These are phyloP conservation scores for Pristionchus exspectatus DNA, from an alignment of 2,888 invertebrate genomes.

Conservation along the genomic window DNA sequence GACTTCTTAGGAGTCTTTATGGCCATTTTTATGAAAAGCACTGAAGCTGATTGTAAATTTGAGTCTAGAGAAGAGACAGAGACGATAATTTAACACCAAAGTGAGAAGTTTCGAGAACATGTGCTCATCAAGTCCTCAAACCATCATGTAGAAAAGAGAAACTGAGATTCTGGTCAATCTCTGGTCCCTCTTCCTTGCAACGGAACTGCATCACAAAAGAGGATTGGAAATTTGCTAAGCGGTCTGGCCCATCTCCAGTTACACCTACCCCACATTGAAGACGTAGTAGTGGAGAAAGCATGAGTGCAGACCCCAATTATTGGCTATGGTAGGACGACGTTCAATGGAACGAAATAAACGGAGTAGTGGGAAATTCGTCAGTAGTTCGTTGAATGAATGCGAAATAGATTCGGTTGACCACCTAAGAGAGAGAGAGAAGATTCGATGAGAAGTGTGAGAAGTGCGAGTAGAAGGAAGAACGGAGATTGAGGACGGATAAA, in stretches of 20 bases:
- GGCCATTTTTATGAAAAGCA: too few species aligned
- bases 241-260: constrained; percentile 11
- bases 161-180: background rate
- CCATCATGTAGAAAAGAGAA: background rate
- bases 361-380: background rate
- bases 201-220: background rate
- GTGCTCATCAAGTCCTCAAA: background rate
- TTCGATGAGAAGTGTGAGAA: constrained; percentile 14
- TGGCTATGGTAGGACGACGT: background rate
- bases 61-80: too few species aligned
- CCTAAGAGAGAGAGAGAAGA: constrained; percentile 3
- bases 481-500: constrained; percentile 37
- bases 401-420: background rate
- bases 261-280: background rate
- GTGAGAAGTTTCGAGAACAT: too few species aligned
- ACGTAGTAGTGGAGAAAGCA: background rate
- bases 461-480: constrained; percentile 10
- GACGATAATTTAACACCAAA: too few species aligned
- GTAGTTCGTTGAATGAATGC: too few species aligned
- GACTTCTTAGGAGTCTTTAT: too few species aligned
- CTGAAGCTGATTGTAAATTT: too few species aligned
- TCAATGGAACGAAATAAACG: background rate
- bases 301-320: background rate
- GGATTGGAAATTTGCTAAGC: constrained; percentile 39
- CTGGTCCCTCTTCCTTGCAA: background rate